Base-by-base conservation (phyloP, 2,888 invertebrate genomes). In the Cephus pygmeus region DNA sequence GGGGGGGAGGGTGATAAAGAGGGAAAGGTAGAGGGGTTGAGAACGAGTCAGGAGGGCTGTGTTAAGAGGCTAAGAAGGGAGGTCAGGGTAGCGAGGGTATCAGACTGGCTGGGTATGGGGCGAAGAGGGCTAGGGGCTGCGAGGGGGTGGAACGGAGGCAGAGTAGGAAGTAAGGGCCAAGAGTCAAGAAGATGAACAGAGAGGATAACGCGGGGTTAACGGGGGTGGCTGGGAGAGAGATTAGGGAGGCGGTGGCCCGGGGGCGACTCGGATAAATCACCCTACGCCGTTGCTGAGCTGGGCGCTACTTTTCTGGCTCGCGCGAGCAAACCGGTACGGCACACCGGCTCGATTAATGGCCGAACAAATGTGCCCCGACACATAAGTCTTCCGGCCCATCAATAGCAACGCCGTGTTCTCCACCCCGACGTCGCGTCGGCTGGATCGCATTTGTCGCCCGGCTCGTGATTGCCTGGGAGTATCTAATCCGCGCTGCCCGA, bases 211-310 rank as follows among this genome's bases (percentile, higher is more conserved):
- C 82, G 82, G 82, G 84, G 83, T 83, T 85, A 85, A 84, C 82
- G 81, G 85, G 79, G 81, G 82, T 81, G 82, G 82, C 79, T 81
- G 83, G 82, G 80, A 79, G 81, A 85, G 85, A 85, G 87, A 86
- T 86, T 86, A 85, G 85, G 84, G 85, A 85, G 86, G 86, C 83
- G 84, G 85, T 82, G 83, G 83, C 85, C 84, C 84, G 82, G 82
- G 85, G 84, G 83, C 82, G 83, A 81, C 81, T 77, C 75, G 83
- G 83, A 87, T 87, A 87, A 87, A 87, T 87, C 85, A 87, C 85
- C 85, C 84, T 81, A 77, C 71, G 73, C 73, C 74, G 69, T 80
- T 77, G 79, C 80, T 79, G 79, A 80, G 80, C 79, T 77, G 76
- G 78, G 81, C 79, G 83, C 81, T 83, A 81, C 83, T 83, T 82